A percentile compares a stretch with the other conserved stretches of the same genome.
phyloP scores from a whole-genome alignment of 2,797 vertebrate species.

The Tamandua tetradactyla region DNA sequence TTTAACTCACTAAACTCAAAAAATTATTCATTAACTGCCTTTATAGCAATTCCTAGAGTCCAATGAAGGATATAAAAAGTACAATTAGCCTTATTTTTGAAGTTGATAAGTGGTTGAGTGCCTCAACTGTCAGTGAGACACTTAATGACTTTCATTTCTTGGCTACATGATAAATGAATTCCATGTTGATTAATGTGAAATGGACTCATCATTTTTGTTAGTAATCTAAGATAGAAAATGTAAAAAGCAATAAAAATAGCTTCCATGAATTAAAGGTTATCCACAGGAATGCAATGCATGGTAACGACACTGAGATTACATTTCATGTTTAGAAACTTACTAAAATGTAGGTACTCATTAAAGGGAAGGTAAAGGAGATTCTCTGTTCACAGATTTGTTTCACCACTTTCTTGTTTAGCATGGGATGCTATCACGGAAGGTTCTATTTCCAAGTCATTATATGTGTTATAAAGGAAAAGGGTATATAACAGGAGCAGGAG shows the following conservation, averaged over 20 bases:
- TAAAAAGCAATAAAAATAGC: not conserved
- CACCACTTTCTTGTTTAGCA: not conserved
- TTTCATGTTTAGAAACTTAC: no score
- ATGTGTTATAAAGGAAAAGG: not conserved
- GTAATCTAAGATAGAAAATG: not conserved
- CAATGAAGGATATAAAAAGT: not conserved
- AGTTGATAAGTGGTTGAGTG: not conserved
- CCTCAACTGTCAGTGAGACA: not conserved
- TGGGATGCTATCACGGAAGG: not conserved
- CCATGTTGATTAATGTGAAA: not conserved
- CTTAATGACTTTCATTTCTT: not conserved
- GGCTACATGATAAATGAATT: not conserved
- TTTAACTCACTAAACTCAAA: not conserved
- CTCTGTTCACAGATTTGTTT: not conserved
- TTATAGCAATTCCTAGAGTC: not conserved
- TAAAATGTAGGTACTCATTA: not conserved
- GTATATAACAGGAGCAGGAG: rapidly evolving
- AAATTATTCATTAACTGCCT: not conserved
- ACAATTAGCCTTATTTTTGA: not conserved
- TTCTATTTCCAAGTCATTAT: not conserved
- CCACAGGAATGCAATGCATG: not conserved
- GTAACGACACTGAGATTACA: not conserved
- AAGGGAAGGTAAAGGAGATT: not conserved
- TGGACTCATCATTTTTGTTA: not conserved
- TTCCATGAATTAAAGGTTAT: not conserved